Evolutionary conservation across 1,140 invertebrate species (phyloP), one percentile per base, ranked within the genome.

Genomic region (Anoplophora glabripennis): DNA sequence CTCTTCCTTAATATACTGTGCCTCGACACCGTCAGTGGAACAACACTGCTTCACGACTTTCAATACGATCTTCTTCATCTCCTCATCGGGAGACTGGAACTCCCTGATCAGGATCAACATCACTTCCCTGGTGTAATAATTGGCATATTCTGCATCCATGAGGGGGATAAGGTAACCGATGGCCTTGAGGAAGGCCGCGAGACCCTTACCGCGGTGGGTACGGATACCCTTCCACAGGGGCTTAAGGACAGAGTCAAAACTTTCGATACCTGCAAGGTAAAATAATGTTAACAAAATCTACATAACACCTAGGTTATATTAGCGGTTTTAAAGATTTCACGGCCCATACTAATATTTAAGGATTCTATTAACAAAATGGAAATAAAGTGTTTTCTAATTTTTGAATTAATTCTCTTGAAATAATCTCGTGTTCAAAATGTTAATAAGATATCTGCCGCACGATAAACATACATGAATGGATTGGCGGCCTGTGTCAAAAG

Each of bases 31-130:
- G 80, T 99, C 98, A 0, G 98, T 99, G 10, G 93, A 96, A 77
- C 97, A 99, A 80, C 98, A 99, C 78, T 99, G 98, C 77, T 99
- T 99, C n/a, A 99, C 98, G 60, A 99, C 94, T 82, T 99, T 99
- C 37, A 99, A 81, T 1, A 99, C 98, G 80, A 99, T 99, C 75
- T 99, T 99, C 75, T 99, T 99, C 98, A 99, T 99, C 84, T 99
- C 98, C 79, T 99, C 98, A 79, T 99, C 98, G 2, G 98, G 97
- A 44, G 96, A 99, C 76, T 98, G 95, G 76, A 99, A 99, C 80
- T 99, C 98, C 78, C 98, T 85, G 72, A 99, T 99, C 7, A 99
- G 80, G 78, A 99, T 99, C 72, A 99, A 83, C 98, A 99, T 99
- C 70, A 99, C 97, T 89, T 99, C 97, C 63, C 95, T 85, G 11